Evolutionary conservation across 2,113 vertebrate genomes (phyloP).

Genomic region (Thomomys bottae): DNA sequence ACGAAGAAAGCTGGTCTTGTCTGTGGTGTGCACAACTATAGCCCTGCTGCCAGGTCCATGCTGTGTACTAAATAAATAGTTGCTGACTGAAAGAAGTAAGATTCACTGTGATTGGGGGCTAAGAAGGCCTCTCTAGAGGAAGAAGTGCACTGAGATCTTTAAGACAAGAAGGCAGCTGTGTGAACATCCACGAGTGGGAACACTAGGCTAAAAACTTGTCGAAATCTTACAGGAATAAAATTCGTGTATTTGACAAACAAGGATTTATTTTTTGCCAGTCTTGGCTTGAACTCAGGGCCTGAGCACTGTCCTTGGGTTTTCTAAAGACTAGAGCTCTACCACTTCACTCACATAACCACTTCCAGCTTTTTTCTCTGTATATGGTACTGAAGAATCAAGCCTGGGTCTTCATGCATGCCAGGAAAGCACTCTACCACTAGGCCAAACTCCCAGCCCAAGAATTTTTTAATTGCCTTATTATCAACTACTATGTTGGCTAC

Average conservation of each 20-base stretch:
- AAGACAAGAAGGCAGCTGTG: not conserved
- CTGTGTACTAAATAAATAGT: not conserved
- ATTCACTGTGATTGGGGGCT: not conserved
- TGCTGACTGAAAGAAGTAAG: not conserved
- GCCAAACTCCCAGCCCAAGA: not conserved
- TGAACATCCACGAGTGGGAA: not conserved
- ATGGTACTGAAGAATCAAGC: too few species aligned
- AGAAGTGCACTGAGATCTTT: not conserved
- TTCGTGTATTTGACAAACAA: not conserved
- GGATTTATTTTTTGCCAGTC: too few species aligned
- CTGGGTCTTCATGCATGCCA: too few species aligned
- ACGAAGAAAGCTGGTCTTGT: not conserved
- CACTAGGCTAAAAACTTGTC: not conserved
- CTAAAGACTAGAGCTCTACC: too few species aligned
- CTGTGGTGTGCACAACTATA: not conserved
- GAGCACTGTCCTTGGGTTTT: too few species aligned
- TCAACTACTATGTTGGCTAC: not conserved
- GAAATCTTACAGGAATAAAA: not conserved
- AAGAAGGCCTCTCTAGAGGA: not conserved
- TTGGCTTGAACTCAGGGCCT: too few species aligned
- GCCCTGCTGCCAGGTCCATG: not conserved
- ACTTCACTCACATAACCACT: too few species aligned
- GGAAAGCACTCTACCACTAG: too few species aligned
- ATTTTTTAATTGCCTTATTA: conserved; percentile 3
- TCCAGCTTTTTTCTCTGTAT: too few species aligned